Evolutionary conservation across 2,888 invertebrate genomes (phyloP), one percentile per base, ranked within the genome.

Genomic region (Volucella bombylans): DNA sequence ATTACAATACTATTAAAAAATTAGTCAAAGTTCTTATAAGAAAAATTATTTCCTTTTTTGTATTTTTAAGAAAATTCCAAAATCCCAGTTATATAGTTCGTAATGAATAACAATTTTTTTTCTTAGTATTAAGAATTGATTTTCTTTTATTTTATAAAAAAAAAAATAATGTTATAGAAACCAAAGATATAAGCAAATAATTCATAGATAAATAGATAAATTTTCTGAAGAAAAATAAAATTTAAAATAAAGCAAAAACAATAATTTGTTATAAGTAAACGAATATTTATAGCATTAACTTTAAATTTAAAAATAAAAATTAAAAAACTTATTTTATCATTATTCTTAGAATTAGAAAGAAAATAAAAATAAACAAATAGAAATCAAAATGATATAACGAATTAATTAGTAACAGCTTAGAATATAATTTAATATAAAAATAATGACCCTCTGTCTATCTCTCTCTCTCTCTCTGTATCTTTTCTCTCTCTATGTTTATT

Each of bases 21-120:
- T 67, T 80, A 85, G 74, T 83, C 74, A 83, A 83, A 80, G 61
- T 80, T 74, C 31, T 54, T 50, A 72, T 65, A 83, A 69, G 61
- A 68, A 79, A 69, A 57, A 52, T 31, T 31, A 31, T 68, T 41
- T 69, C 43, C 59, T 39, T 47, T 47, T 41, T 41, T 11, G 14
- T 64, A 47, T 47, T 64, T 52, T 23, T 65, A 83, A 74, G 55
- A 49, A 67, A 81, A 54, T 80, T 83, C 80, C 71, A 72, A 83
- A 83, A 76, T 77, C 80, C 83, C 83, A 83, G 83, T 83, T 76
- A 49, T 69, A 76, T 83, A 83, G 80, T 82, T 55, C 15, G 78
- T 68, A 81, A 47, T 77, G 23, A 57, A 67, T 76, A 15, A 55
- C 18, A 50, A 57, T 55, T 69, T 77, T 71, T 43, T 80, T 73